Base-by-base conservation (phyloP, 1,140 invertebrate genomes). In the Eubasilissa regina region DNA sequence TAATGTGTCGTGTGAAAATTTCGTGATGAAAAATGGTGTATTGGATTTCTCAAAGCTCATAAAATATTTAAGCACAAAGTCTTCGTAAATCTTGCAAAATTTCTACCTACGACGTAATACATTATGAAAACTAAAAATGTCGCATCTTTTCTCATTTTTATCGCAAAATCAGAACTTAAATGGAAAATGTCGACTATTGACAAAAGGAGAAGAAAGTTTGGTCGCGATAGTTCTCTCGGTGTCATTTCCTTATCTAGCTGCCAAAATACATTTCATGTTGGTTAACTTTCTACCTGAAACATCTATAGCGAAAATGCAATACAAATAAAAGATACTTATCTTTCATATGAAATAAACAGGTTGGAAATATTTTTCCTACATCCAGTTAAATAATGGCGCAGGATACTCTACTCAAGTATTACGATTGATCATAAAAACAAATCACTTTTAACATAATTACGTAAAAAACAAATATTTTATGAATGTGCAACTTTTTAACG, bases 241-340 rank as follows among this genome's bases (percentile, higher is more conserved):
- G 77, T 77, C 81, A 77, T 82, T 79, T 82, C 72, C 81, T 82
- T 82, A 82, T 82, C 81, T 68, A 17, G 44, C 81, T 82, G 81
- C 81, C 81, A 82, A 82, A 82, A 82, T 82, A 78, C 60, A 72
- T 80, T 82, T 80, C 81, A 77, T 53, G 77, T 77, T 64, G 77
- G 80, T 79, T 77, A 81, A 82, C 75, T 80, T 75, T 47, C 15
- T 82, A 82, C 80, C 77, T 82, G 80, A 19, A 78, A 77, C 43
- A 75, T 56, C 43, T 35, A 44, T 60, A 19, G 11, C 48, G 56
- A 68, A 73, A 77, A 79, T 73, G 77, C 70, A 78, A 70, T 76
- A 79, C 81, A 82, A 82, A 82, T 82, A 79, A 79, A 74, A 79
- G 75, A 82, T 82, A 82, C 68, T 79, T 77, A 82, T 82, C 75